Percentiles rank a stretch among this genome's conserved stretches.
Conservation (phyloP, 2,888 invertebrate species). For the Volucella inflata region DNA sequence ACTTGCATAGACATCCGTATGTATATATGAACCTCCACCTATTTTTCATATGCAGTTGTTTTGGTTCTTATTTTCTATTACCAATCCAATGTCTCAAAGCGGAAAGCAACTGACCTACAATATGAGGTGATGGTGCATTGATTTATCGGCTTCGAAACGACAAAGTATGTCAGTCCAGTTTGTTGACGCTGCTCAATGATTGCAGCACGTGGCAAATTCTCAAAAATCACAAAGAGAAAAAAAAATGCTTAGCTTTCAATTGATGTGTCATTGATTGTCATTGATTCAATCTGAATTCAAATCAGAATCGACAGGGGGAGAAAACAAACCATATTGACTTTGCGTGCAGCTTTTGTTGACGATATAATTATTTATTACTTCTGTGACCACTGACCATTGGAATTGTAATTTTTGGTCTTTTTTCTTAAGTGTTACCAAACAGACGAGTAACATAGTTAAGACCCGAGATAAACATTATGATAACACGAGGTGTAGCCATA, state of each 20-base stretch:
- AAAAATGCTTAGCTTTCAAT: slow-evolving; percentile 34
- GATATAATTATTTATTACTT: slow-evolving; percentile 21
- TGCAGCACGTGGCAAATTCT: slow-evolving; percentile 63
- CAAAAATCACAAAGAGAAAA: slow-evolving; percentile 3
- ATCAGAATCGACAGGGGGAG: background rate
- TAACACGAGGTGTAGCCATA: background rate
- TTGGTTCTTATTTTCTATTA: slow-evolving; percentile 21
- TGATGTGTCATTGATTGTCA: slow-evolving; percentile 70
- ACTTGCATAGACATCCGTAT: slow-evolving; percentile 1
- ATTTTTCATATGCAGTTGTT: slow-evolving; percentile 32
- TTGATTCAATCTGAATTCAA: slow-evolving; percentile 26
- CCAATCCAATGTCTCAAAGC: background rate
- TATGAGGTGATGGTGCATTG: slow-evolving; percentile 63
- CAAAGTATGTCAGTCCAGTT: slow-evolving; percentile 41
- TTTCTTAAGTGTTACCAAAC: slow-evolving; percentile 1
- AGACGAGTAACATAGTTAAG: background rate
- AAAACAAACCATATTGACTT: background rate
- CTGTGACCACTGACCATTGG: slow-evolving; percentile 9
- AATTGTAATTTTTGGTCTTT: background rate
- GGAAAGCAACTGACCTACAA: slow-evolving; percentile 41
- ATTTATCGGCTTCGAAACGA: slow-evolving; percentile 57
- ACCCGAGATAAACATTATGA: slow-evolving; percentile 8
- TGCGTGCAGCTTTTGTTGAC: background rate
- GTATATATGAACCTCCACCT: no score
- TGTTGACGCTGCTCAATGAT: slow-evolving; percentile 65